A percentile compares a stretch with the other conserved stretches of the same genome.
Evolutionary conservation across 2,797 vertebrate genomes (phyloP).

Genomic region (Arnoldichthys spilopterus): DNA sequence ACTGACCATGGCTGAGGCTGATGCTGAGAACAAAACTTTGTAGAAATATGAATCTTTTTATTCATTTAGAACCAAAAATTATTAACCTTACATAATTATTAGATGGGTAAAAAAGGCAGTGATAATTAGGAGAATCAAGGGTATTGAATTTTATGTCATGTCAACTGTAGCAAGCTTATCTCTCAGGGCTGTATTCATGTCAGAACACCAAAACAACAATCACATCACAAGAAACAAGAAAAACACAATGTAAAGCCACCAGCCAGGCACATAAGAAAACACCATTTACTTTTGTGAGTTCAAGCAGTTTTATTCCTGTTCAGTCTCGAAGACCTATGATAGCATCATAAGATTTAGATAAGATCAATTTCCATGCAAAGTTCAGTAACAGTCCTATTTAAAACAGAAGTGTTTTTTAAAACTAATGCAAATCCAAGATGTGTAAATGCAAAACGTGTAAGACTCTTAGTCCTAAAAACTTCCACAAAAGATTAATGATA

Average conservation of each 20-base stretch:
- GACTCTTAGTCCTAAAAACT: background rate
- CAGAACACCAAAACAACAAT: background rate
- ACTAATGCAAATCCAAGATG: background rate
- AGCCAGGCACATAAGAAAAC: constrained; percentile 4
- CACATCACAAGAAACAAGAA: background rate
- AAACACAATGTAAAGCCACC: background rate
- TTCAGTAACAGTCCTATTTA: constrained; percentile 32
- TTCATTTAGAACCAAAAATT: background rate
- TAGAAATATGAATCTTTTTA: background rate
- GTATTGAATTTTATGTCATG: background rate
- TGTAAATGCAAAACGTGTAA: no score
- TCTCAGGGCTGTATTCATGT: background rate
- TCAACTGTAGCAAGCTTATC: background rate
- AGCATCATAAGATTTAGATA: constrained; percentile 24
- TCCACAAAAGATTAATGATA: constrained; percentile 6
- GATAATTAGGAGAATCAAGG: background rate
- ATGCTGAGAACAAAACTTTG: background rate
- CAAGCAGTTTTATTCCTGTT: background rate
- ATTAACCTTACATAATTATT: background rate
- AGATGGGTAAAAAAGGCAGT: background rate
- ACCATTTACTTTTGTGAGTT: background rate
- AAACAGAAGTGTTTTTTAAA: constrained; percentile 8
- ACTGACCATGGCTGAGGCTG: constrained; percentile 2
- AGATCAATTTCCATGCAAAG: constrained; percentile 34
- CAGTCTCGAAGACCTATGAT: background rate